phyloP scores from a whole-genome alignment of 2,113 vertebrate genomes.

The Mesitornis unicolor region DNA sequence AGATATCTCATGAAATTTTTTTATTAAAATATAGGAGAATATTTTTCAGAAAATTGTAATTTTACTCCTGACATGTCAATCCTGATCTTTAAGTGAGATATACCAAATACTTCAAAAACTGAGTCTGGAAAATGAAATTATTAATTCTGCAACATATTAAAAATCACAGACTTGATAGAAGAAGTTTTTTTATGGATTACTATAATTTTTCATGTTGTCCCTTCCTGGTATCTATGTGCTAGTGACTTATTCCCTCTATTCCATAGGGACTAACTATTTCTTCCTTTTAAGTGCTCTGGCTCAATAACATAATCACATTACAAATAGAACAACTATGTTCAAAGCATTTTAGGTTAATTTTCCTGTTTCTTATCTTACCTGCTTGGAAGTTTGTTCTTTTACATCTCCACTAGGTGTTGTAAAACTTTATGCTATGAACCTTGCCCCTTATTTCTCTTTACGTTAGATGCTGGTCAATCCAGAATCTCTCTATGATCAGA shows the following conservation, averaged over 20 bases:
- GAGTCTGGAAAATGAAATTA: neutral
- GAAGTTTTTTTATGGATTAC: neutral
- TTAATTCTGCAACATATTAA: neutral
- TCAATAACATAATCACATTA: neutral
- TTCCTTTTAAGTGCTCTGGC: neutral
- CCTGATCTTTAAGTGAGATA: neutral
- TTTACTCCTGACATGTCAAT: neutral
- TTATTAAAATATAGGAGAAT: neutral
- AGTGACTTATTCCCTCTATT: neutral
- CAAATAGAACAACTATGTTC: neutral
- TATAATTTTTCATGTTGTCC: neutral
- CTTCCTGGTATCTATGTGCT: neutral
- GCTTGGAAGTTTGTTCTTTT: neutral
- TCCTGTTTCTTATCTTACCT: neutral
- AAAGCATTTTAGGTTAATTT: neutral
- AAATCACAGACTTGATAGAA: neutral
- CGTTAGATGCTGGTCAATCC: neutral
- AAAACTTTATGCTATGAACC: neutral
- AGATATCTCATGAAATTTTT: neutral
- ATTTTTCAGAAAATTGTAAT: neutral
- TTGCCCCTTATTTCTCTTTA: neutral
- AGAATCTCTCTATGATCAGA: neutral
- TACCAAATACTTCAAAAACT: neutral
- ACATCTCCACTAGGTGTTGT: rapidly evolving
- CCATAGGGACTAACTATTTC: neutral